Conservation (phyloP, 1,140 invertebrate species). For the Trachymyrmex septentrionalis region DNA sequence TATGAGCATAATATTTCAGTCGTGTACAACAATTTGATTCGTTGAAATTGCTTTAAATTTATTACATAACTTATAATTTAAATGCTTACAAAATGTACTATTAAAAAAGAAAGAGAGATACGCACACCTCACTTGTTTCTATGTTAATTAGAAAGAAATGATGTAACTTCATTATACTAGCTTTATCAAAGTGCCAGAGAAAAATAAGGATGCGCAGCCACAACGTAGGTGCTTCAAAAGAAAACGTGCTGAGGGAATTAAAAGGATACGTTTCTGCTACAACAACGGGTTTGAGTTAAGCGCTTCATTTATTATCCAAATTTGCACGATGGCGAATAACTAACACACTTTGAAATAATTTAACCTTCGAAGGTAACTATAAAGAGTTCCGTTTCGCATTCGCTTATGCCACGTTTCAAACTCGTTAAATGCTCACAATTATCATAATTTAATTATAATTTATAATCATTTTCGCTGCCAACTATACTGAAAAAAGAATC, state of each 20-base stretch:
- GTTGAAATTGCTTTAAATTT: constrained; percentile 4
- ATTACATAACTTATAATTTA: not conserved
- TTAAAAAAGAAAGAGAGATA: constrained; percentile 10
- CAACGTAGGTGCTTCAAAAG: constrained; percentile 7
- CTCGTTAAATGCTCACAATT: too few relatives aligned
- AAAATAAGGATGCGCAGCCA: not conserved
- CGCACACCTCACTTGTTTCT: not conserved
- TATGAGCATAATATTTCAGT: constrained; percentile 9
- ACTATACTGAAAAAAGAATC: too few relatives aligned
- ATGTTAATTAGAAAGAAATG: constrained; percentile 31
- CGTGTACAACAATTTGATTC: not conserved
- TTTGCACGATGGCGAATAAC: constrained; percentile 47
- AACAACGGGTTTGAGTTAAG: constrained; percentile 38
- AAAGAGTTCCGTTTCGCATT: constrained; percentile 21
- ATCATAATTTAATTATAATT: too few relatives aligned
- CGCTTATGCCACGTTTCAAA: not conserved
- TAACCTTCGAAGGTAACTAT: constrained; percentile 23
- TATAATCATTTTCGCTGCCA: too few relatives aligned
- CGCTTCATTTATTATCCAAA: constrained; percentile 55
- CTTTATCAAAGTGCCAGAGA: constrained; percentile 2
- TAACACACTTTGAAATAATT: constrained; percentile 45
- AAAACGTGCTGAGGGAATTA: constrained; percentile 22
- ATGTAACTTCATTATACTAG: constrained; percentile 1
- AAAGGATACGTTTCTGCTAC: constrained; percentile 1
- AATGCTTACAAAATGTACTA: not conserved